Conservation (phyloP, 2,113 vertebrate genomes). For the Datnioides undecimradiatus region DNA sequence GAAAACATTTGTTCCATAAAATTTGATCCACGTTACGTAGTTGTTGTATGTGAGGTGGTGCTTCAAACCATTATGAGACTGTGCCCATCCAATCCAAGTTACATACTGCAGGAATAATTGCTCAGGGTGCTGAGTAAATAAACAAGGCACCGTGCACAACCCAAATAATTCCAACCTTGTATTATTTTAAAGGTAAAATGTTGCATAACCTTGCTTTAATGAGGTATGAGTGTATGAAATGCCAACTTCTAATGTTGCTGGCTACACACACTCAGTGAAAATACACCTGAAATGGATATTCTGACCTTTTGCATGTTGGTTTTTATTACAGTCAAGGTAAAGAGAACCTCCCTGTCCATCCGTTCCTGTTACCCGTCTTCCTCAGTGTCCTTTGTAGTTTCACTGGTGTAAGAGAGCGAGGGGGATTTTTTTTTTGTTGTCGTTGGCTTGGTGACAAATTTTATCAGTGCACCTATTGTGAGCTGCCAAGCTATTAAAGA, state of each 20-base stretch:
- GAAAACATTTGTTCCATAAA: too few species aligned
- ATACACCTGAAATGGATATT: background rate
- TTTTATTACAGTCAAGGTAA: background rate
- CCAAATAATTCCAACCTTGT: too few species aligned
- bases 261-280: background rate
- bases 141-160: too few species aligned
- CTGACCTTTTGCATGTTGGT: background rate
- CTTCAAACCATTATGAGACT: too few species aligned
- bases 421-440: background rate
- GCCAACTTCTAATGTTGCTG: background rate
- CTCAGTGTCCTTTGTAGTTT: background rate
- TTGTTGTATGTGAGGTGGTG: too few species aligned
- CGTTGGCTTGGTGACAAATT: background rate
- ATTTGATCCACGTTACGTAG: too few species aligned
- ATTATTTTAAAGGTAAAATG: too few species aligned
- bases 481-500: conserved; percentile 42
- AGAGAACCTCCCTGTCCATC: background rate
- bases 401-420: background rate
- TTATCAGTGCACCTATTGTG: conserved; percentile 10
- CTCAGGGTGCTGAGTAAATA: too few species aligned
- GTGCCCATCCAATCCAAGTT: too few species aligned
- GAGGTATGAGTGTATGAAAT: background rate
- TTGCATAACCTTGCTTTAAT: too few species aligned
- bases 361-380: background rate
- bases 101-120: too few species aligned